These are phyloP conservation scores for Ligdia adustata DNA, from an alignment of 2,888 invertebrate species.

Conservation along the genomic window DNA sequence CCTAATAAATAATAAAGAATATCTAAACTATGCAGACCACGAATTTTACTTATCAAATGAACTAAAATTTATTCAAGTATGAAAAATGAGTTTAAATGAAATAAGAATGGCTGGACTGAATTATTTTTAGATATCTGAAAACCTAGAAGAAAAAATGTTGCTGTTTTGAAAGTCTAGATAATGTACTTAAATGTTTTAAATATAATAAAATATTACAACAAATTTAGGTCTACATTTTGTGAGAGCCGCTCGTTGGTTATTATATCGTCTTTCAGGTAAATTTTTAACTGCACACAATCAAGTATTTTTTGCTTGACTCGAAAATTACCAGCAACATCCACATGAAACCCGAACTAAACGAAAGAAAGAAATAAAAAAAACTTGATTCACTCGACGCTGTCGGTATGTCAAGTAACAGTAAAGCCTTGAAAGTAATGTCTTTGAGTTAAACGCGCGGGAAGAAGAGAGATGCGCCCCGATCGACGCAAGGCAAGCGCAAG, in stretches of 20 bases:
- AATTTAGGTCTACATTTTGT: too few species aligned
- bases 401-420: constrained; percentile 46
- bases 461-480: constrained; percentile 50
- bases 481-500: constrained; percentile 55
- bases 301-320: too few species aligned
- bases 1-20: too few species aligned
- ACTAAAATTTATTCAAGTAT: constrained; percentile 2
- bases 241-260: too few species aligned
- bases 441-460: constrained; percentile 62
- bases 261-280: too few species aligned
- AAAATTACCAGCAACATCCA: too few species aligned
- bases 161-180: too few species aligned
- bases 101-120: constrained; percentile 1
- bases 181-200: too few species aligned
- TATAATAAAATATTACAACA: too few species aligned
- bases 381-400: constrained; percentile 9
- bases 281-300: too few species aligned
- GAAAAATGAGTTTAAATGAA: constrained; percentile 7
- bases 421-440: constrained; percentile 66
- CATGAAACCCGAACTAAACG: too few species aligned
- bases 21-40: not conserved
- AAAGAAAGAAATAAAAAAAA: constrained; percentile 7
- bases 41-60: not conserved
- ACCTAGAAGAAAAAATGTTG: too few species aligned
- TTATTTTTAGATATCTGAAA: constrained; percentile 3